Conservation (phyloP, 2,888 invertebrate genomes). For the Iselma pallidipennis region DNA sequence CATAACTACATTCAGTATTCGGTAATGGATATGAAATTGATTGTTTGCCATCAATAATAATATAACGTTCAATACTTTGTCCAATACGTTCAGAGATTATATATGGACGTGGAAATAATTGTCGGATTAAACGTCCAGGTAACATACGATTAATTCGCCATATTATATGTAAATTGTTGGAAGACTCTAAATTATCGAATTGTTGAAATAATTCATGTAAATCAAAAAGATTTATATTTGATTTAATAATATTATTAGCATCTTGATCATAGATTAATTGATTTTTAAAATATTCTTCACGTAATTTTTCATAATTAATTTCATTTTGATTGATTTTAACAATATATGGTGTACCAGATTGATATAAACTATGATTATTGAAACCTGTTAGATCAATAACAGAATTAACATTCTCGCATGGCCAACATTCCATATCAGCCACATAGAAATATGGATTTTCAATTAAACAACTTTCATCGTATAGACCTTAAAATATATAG, state of each 20-base stretch:
- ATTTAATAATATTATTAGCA: slow-evolving; percentile 64
- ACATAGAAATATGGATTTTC: slow-evolving; percentile 84
- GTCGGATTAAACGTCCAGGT: slow-evolving; percentile 71
- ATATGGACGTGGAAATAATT: slow-evolving; percentile 71
- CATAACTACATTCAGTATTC: slow-evolving; percentile 80
- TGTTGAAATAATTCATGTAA: slow-evolving; percentile 40
- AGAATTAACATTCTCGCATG: slow-evolving; percentile 72
- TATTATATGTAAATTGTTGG: slow-evolving; percentile 43
- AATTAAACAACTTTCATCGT: slow-evolving; percentile 83
- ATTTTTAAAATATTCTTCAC: slow-evolving; percentile 63
- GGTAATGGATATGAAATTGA: slow-evolving; percentile 71
- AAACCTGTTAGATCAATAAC: slow-evolving; percentile 69
- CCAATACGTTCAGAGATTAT: slow-evolving; percentile 69
- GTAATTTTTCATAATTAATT: slow-evolving; percentile 61
- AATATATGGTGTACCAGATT: slow-evolving; percentile 63
- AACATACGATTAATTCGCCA: slow-evolving; percentile 82
- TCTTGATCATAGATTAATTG: slow-evolving; percentile 65
- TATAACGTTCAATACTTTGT: slow-evolving; percentile 72
- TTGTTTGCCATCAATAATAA: slow-evolving; percentile 74
- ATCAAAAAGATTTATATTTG: slow-evolving; percentile 39
- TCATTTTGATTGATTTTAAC: slow-evolving; percentile 59
- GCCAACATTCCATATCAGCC: slow-evolving; percentile 83
- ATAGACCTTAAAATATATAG: slow-evolving; percentile 63
- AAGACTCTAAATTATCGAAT: slow-evolving; percentile 30
- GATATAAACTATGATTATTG: slow-evolving; percentile 58